Conservation (phyloP, 2,888 invertebrate genomes). For the Chromoteleia sp. region DNA sequence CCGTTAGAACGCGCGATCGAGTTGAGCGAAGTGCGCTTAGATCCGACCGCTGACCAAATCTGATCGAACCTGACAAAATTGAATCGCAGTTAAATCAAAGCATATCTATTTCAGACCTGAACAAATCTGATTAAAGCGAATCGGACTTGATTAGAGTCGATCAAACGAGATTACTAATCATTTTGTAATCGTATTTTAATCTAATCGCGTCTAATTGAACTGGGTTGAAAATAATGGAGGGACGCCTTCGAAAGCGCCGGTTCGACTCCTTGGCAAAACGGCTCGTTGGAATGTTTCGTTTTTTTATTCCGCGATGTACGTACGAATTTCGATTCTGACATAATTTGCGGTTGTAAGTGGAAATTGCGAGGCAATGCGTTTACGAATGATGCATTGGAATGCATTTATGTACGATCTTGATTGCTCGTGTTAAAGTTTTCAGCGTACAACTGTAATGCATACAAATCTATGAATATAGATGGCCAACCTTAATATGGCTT, state of each 20-base stretch:
- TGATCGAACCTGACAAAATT: constrained; percentile 1
- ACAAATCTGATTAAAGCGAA: constrained; percentile 23
- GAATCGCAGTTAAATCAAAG: constrained; percentile 7
- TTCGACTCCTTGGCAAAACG: not conserved
- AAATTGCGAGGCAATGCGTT: constrained; percentile 60
- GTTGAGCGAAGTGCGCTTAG: no score
- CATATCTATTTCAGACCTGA: constrained; percentile 12
- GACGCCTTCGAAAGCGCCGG: not conserved
- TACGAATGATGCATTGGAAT: constrained; percentile 63
- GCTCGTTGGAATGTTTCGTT: not conserved
- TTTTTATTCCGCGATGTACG: constrained; percentile 8
- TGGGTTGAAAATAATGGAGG: not conserved
- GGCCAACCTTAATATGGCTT: constrained; percentile 64
- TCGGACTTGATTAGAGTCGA: constrained; percentile 18
- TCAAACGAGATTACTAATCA: constrained; percentile 22
- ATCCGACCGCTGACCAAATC: not conserved
- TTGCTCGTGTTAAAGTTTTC: constrained; percentile 67
- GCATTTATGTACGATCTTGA: constrained; percentile 66
- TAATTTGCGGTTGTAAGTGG: constrained; percentile 57
- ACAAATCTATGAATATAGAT: constrained; percentile 70
- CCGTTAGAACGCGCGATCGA: no score
- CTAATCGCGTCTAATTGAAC: constrained; percentile 11
- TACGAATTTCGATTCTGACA: constrained; percentile 40
- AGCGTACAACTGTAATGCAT: constrained; percentile 67
- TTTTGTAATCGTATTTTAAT: constrained; percentile 15